Evolutionary conservation across 30 jellyfish, hydroid and myxozoan genomes (phyloP).

Genomic region (Rhopilema esculentum): DNA sequence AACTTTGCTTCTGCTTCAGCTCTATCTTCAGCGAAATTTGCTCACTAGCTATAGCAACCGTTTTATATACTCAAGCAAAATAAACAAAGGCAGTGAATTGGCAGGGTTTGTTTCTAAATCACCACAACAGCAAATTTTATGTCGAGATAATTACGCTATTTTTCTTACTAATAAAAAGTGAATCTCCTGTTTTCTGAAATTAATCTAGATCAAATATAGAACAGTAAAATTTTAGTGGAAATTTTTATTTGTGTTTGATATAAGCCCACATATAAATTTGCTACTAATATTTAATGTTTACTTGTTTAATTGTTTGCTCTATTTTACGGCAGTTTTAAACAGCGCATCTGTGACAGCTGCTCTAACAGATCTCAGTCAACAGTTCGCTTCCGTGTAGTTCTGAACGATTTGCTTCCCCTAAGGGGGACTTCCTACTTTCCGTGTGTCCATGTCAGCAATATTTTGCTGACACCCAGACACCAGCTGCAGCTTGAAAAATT

Average conservation of each 20-base stretch:
- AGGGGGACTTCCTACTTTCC: background rate
- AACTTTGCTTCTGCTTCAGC: too few relatives aligned
- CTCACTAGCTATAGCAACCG: too few relatives aligned
- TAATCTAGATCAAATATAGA: too few relatives aligned
- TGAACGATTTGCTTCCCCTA: background rate
- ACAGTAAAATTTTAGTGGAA: background rate
- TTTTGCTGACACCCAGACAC: too few relatives aligned
- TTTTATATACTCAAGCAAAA: background rate
- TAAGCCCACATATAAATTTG: background rate
- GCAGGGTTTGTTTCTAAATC: background rate
- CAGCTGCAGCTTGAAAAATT: too few relatives aligned
- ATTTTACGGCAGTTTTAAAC: too few relatives aligned
- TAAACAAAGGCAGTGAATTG: background rate
- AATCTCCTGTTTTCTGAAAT: too few relatives aligned
- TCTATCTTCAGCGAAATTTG: too few relatives aligned
- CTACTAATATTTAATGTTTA: background rate
- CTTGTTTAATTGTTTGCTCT: too few relatives aligned
- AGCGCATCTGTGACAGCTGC: background rate
- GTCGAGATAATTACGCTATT: background rate
- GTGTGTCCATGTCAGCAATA: background rate
- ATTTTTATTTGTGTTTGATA: background rate
- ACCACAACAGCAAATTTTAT: too few relatives aligned
- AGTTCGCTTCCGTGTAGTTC: background rate
- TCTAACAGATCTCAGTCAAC: background rate
- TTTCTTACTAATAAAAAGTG: too few relatives aligned